phyloP scores from a whole-genome alignment of 2,113 vertebrate genomes.

The Chaetodon trifascialis region DNA sequence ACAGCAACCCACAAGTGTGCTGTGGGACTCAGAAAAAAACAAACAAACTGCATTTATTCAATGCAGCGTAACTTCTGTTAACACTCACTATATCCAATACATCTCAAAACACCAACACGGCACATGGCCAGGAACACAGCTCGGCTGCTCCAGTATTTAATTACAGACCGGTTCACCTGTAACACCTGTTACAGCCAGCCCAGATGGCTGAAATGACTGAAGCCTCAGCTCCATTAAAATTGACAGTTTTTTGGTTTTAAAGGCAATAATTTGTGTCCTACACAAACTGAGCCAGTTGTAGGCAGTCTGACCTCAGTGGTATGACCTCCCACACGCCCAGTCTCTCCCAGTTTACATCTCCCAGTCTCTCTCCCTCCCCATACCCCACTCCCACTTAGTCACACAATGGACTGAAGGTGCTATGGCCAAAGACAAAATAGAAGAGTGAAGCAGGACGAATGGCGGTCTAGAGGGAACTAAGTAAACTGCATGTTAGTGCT shows the following conservation, averaged over 20 bases:
- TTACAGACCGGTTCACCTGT: slow-evolving; percentile 30
- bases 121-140: slow-evolving; percentile 24
- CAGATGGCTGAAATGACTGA: neutral
- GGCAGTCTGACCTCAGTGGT: slow-evolving; percentile 39
- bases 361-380: neutral
- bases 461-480: neutral
- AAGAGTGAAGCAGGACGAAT: neutral
- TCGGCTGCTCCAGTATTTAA: slow-evolving; percentile 26
- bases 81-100: slow-evolving; percentile 6
- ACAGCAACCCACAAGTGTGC: slow-evolving; percentile 43
- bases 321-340: slow-evolving; percentile 23
- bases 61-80: slow-evolving; percentile 8
- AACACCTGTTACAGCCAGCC: slow-evolving; percentile 31
- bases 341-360: neutral
- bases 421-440: slow-evolving; percentile 3
- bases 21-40: slow-evolving; percentile 22
- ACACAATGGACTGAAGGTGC: neutral
- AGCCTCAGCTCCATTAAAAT: slow-evolving; percentile 6
- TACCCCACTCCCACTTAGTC: neutral
- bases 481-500: neutral
- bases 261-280: neutral
- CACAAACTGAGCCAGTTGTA: slow-evolving; percentile 7
- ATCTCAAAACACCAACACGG: slow-evolving; percentile 35
- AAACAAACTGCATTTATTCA: slow-evolving; percentile 3
- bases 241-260: slow-evolving; percentile 6